A percentile compares a stretch with the other conserved stretches of the same genome.
Evolutionary conservation across 2,888 invertebrate species (phyloP).

Genomic region (Ectemnius continuus): DNA sequence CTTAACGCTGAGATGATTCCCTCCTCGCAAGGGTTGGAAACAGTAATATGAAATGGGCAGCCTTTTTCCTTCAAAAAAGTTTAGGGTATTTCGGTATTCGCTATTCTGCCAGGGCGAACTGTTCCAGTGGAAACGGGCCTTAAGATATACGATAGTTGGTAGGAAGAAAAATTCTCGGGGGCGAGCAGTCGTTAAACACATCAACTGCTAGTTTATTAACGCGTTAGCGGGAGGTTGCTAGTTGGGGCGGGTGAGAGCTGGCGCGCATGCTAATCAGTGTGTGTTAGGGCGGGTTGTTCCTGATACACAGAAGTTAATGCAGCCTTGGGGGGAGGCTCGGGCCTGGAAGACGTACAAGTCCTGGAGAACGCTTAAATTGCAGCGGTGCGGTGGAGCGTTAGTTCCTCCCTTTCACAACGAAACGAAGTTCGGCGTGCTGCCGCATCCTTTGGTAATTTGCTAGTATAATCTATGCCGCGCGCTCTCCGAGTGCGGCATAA

Average conservation of each 20-base stretch:
- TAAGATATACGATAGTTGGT: too few species aligned
- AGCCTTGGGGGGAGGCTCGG: too few species aligned
- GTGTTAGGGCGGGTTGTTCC: slow-evolving; percentile 30
- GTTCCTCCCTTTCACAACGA: slow-evolving; percentile 18
- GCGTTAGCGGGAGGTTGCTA: not conserved
- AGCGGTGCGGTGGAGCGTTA: slow-evolving; percentile 4
- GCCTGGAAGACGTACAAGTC: slow-evolving; percentile 14
- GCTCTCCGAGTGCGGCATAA: slow-evolving; percentile 13
- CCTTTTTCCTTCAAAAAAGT: too few species aligned
- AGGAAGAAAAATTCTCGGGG: too few species aligned
- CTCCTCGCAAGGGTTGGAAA: too few species aligned
- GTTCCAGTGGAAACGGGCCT: too few species aligned
- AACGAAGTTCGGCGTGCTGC: slow-evolving; percentile 25
- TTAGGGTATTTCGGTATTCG: too few species aligned
- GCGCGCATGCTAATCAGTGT: slow-evolving; percentile 37
- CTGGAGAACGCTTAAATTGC: slow-evolving; percentile 23
- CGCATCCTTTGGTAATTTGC: slow-evolving; percentile 35
- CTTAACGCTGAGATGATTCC: too few species aligned
- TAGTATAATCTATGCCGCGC: slow-evolving; percentile 29
- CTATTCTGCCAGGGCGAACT: too few species aligned
- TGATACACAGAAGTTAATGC: slow-evolving; percentile 30
- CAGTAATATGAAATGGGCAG: too few species aligned
- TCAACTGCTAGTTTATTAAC: not conserved
- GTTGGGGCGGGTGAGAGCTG: not conserved
- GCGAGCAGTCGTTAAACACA: too few species aligned